Base-by-base conservation (phyloP, 1,140 invertebrate genomes). In the Dysdera silvatica region DNA sequence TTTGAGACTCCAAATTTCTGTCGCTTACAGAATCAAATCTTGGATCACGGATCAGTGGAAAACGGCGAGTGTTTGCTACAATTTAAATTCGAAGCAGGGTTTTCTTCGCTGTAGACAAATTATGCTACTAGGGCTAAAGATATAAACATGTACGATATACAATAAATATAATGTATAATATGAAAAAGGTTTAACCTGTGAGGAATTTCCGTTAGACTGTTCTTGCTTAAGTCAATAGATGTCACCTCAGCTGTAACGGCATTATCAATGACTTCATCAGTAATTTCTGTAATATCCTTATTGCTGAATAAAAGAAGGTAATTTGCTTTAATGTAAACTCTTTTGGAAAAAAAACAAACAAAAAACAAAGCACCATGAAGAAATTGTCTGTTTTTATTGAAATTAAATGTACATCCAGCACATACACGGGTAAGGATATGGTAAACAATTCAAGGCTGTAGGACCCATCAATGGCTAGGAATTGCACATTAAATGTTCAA, bases 151-250 rank as follows among this genome's bases (percentile, higher is more conserved):
- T 29, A 16, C 8, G 32, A 31, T 43, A 41, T 31, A 26, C 28
- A 43, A 18, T 16, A 24, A 52, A 0, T 3, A 3, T 16, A 29
- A 54, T 35, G 20, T 33, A 54, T 8, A 14, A 43, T 2, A 67
- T 45, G 51, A 59, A 59, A 66, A 23, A 56, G 31, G 24, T 74
- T 77, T 75, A 77, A 88, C 87, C 83, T 82, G n/a, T 74, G 67
- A 7, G 88, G 88, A 60, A 91, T 68, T 7, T 78, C 71, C 6
- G 75, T 76, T 0, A 93, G 76, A 69, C 81, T 82, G 76, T 95
- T 93, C 77, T 85, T 87, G 55, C 85, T 87, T 37, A 93, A 76
- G 76, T 93, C 89, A 24, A 92, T 79, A 37, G 81, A 82, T 45
- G 82, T 83, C 2, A 91, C 86, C 67, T 84, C 82, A 16, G 85